Percentiles rank a stretch among this genome's conserved stretches.
Conservation (phyloP, 2,888 invertebrate genomes). For the Falcaria lacertinaria region DNA sequence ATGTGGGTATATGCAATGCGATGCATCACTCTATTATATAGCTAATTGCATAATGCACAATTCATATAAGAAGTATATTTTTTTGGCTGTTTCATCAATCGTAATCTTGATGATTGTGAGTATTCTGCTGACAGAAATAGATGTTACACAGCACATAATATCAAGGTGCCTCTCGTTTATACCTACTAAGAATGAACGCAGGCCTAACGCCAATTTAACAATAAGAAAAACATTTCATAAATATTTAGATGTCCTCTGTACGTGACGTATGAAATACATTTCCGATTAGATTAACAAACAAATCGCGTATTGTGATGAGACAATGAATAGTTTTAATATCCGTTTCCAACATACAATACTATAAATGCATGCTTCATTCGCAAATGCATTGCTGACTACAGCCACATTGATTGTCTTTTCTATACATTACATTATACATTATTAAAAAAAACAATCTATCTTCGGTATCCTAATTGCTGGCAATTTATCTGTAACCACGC, state of each 20-base stretch:
- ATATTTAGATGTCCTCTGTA: neutral
- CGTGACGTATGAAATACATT: neutral
- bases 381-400: neutral
- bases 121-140: too few relatives aligned
- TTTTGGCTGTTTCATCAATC: too few relatives aligned
- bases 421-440: too few relatives aligned
- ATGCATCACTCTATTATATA: neutral
- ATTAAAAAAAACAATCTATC: too few relatives aligned
- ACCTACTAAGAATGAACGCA: too few relatives aligned
- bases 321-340: conserved; percentile 14
- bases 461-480: too few relatives aligned
- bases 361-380: conserved; percentile 9
- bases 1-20: neutral
- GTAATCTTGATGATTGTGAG: too few relatives aligned
- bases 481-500: too few relatives aligned
- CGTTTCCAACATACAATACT: conserved; percentile 11
- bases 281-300: conserved; percentile 8
- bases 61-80: neutral
- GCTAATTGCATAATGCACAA: neutral
- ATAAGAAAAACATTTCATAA: neutral
- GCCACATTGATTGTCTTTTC: too few relatives aligned
- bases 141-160: too few relatives aligned
- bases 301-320: conserved; percentile 7
- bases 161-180: too few relatives aligned
- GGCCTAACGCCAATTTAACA: too few relatives aligned